phyloP scores from a whole-genome alignment of 2,797 vertebrate species.

The Gastrophryne carolinensis region DNA sequence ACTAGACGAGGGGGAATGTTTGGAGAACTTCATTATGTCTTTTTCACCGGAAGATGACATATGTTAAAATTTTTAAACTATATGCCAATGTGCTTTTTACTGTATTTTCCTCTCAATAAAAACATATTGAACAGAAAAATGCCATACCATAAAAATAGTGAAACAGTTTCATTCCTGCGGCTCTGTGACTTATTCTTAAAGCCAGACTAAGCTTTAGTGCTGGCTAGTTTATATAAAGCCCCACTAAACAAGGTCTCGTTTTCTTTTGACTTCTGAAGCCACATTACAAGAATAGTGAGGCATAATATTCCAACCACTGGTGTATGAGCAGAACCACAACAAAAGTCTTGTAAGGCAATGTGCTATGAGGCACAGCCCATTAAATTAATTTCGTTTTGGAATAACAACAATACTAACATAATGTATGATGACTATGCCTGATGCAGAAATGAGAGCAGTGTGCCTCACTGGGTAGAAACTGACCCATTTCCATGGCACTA shows the following conservation, averaged over 20 bases:
- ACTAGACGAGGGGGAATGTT: no score
- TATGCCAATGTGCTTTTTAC: no score
- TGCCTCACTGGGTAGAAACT: background rate
- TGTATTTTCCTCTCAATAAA: no score
- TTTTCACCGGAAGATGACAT: no score
- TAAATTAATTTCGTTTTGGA: conserved; percentile 62
- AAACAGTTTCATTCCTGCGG: background rate
- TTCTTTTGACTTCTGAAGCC: conserved; percentile 54
- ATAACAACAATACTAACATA: conserved; percentile 44
- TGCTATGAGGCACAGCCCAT: conserved; percentile 55
- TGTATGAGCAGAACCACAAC: conserved; percentile 66
- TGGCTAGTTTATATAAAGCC: conserved; percentile 51
- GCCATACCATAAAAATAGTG: background rate
- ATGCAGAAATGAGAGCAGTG: background rate
- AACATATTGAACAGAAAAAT: no score
- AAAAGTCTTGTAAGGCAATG: conserved; percentile 58
- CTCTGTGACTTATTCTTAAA: conserved; percentile 39
- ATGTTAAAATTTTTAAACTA: no score
- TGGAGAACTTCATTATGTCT: no score
- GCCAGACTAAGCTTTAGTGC: conserved; percentile 47
- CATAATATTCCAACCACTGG: conserved; percentile 57
- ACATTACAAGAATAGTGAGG: conserved; percentile 48
- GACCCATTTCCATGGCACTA: conserved; percentile 55
- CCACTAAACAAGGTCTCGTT: conserved; percentile 47
- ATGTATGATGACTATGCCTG: background rate